Conservation (phyloP, 92 coral and sea anemone species). For the Siderastrea radians region DNA sequence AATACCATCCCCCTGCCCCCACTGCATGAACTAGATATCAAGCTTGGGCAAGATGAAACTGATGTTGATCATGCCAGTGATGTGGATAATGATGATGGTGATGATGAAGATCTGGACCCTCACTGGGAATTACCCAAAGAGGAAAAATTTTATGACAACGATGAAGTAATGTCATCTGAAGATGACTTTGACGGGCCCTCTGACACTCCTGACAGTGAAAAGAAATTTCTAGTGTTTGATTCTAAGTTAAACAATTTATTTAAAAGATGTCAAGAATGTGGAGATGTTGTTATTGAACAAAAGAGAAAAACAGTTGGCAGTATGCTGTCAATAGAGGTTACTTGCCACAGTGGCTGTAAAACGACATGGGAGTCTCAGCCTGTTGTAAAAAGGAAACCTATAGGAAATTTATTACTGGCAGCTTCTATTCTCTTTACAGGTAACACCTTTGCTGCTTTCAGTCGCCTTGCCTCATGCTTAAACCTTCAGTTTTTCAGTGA, state of each 20-base stretch:
- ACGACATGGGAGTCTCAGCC: conserved; percentile 61
- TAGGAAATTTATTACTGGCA: conserved; percentile 61
- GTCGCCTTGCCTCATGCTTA: conserved; percentile 45
- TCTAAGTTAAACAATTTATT: conserved; percentile 47
- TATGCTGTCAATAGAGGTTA: conserved; percentile 47
- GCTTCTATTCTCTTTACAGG: conserved; percentile 64
- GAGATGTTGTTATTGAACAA: conserved; percentile 20
- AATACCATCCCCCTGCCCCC: not conserved
- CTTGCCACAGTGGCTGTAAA: conserved; percentile 47
- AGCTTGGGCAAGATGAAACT: not conserved
- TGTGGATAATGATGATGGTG: not conserved
- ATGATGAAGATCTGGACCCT: conserved; percentile 1
- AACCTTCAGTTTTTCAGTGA: conserved; percentile 43
- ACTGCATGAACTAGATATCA: not conserved
- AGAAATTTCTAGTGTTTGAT: conserved; percentile 55
- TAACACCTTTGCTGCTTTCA: conserved; percentile 45
- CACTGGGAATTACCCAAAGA: not conserved
- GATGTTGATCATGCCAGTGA: not conserved
- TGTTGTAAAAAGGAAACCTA: conserved; percentile 36
- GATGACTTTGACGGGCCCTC: not conserved
- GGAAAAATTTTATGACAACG: not conserved
- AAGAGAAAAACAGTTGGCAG: conserved; percentile 37
- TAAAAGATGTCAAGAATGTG: conserved; percentile 58
- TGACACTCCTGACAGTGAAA: conserved; percentile 24
- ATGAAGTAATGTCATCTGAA: not conserved